Percentiles rank a stretch among this genome's conserved stretches.
These are phyloP conservation scores for Protonibea diacanthus DNA, from an alignment of 2,797 vertebrate genomes.

Conservation along the genomic window DNA sequence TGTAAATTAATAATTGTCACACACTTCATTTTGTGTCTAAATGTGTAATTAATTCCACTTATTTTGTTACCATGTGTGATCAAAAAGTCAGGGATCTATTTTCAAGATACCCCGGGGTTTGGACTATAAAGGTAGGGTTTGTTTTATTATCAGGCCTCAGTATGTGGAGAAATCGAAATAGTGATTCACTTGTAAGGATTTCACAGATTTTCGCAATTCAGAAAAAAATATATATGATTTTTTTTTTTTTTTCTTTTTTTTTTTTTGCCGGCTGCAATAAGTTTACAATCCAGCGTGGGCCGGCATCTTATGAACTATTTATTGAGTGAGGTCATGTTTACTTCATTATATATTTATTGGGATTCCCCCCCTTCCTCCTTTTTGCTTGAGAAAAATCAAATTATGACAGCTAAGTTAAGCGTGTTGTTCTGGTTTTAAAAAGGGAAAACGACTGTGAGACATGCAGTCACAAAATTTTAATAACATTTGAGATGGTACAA, in stretches of 20 bases:
- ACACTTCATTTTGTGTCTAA: slow-evolving; percentile 92
- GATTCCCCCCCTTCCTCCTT: slow-evolving; percentile 88
- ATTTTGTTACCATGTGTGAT: slow-evolving; percentile 86
- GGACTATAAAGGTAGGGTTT: slow-evolving; percentile 48
- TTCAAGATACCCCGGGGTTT: slow-evolving; percentile 70
- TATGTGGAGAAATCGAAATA: slow-evolving; percentile 55
- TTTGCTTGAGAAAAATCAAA: slow-evolving; percentile 86
- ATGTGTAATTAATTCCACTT: slow-evolving; percentile 90
- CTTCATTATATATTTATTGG: slow-evolving; percentile 98
- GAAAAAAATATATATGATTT: slow-evolving; percentile 39
- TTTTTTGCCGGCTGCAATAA: slow-evolving; percentile 69
- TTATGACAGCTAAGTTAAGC: slow-evolving; percentile 82
- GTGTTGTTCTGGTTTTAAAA: slow-evolving; percentile 74
- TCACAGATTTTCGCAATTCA: slow-evolving; percentile 64
- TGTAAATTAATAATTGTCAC: slow-evolving; percentile 94
- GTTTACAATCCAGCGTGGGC: slow-evolving; percentile 85
- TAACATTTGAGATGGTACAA: slow-evolving; percentile 83
- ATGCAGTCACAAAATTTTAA: slow-evolving; percentile 67
- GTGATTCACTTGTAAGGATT: slow-evolving; percentile 66
- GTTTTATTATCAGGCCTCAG: slow-evolving; percentile 68
- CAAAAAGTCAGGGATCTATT: slow-evolving; percentile 80
- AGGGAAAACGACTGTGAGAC: slow-evolving; percentile 77
- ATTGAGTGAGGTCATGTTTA: slow-evolving; percentile 97
- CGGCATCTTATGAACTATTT: slow-evolving; percentile 90
- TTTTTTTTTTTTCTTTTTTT: slow-evolving; percentile 25